Evolutionary conservation across 2,797 vertebrate species (phyloP).

Genomic region (Poeciliopsis gracilis): DNA sequence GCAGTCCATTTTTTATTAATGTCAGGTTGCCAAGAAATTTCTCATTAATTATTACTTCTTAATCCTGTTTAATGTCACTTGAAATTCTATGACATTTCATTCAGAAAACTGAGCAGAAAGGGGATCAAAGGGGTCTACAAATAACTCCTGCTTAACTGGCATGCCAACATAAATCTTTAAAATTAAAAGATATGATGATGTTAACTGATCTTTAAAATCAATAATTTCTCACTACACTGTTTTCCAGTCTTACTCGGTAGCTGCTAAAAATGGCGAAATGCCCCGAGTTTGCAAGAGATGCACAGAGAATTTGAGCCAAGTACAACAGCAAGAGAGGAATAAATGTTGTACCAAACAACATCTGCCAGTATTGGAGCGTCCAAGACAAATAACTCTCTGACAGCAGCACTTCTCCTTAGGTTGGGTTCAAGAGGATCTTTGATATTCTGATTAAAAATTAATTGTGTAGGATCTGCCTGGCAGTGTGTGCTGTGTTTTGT

Average conservation of each 20-base stretch:
- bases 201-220: conserved; percentile 30
- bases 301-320: conserved; percentile 60
- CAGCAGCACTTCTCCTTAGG: conserved; percentile 72
- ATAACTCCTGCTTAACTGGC: conserved; percentile 25
- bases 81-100: conserved; percentile 49
- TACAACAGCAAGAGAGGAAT: conserved; percentile 57
- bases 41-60: conserved; percentile 42
- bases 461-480: conserved; percentile 78
- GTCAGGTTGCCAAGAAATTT: conserved; percentile 37
- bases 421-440: conserved; percentile 77
- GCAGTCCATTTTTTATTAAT: conserved; percentile 8
- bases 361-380: conserved; percentile 73
- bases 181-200: conserved; percentile 27
- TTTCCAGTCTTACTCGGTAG: conserved; percentile 31
- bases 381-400: conserved; percentile 75
- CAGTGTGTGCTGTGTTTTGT: conserved; percentile 67
- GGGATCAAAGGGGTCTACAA: conserved; percentile 66
- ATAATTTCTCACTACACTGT: conserved; percentile 20
- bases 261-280: conserved; percentile 60
- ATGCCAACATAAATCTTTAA: conserved; percentile 11
- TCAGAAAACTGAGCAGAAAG: conserved; percentile 37
- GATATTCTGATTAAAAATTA: conserved; percentile 81
- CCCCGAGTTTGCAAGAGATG: conserved; percentile 61
- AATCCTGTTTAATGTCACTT: conserved; percentile 35
- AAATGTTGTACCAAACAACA: conserved; percentile 80